Evolutionary conservation across 1,140 invertebrate genomes (phyloP), one percentile per base, ranked within the genome.

Genomic region (Megalonaias nervosa): DNA sequence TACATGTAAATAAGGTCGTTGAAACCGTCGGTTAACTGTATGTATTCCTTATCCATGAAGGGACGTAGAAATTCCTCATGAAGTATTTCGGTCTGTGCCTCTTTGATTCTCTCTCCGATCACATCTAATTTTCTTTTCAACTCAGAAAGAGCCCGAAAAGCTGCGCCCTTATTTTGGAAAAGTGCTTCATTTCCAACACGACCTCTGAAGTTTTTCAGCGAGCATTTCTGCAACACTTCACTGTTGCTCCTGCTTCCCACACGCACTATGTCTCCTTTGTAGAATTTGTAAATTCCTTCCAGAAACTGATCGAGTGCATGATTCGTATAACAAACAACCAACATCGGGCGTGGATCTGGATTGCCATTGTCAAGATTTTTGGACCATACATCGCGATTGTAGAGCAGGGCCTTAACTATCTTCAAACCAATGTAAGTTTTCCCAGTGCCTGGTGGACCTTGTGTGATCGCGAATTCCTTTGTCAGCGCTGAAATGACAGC

Each of bases 241-340:
- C 82, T 94, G 84, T 93, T 93, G 0, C 94, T 94, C 88, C 94
- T 93, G 15, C 93, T 93, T 1, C 96, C 96, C 79, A 97, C 92
- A 48, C 96, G 92, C 6, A 95, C 91, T 64, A 97, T 91, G 31
- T 83, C 82, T 6, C 82, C 82, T 48, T 84, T 62, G 59, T 79
- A 82, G 67, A 86, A 85, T 17, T 81, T 71, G 23, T 85, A 59
- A 38, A 90, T 84, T 26, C 94, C 94, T 86, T 95, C 93, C 15
- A 97, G 90, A 91, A 97, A 97, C 86, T 97, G 19, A 91, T 97
- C 96, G 5, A 97, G 86, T 1, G 96, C 95, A 89, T 97, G 95
- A 86, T 97, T 97, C 1, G 95, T 96, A 80, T 94, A 96, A 85
- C 95, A 95, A 26, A 97, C 93, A 12, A 97, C 91, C 2, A 97